phyloP scores from a whole-genome alignment of 37 sponge, comb jelly and placozoan genomes.

The Halisarca cf. caerulea region DNA sequence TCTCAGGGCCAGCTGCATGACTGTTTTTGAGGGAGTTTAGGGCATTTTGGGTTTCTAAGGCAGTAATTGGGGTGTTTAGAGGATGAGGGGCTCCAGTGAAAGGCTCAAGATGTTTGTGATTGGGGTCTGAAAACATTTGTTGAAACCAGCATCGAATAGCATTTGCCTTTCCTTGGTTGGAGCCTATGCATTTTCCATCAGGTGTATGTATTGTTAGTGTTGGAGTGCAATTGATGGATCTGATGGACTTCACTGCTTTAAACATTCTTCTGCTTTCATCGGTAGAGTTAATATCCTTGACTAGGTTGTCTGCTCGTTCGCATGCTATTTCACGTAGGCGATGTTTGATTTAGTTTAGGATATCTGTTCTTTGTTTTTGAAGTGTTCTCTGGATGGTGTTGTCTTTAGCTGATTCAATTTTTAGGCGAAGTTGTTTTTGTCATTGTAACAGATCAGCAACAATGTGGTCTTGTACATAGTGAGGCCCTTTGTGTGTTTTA shows the following conservation, averaged over 20 bases:
- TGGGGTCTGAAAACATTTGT: conserved; percentile 5
- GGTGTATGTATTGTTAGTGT: conserved; percentile 11
- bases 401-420: neutral
- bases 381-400: neutral
- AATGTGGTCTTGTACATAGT: neutral
- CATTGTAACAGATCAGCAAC: neutral
- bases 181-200: conserved; percentile 6
- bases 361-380: neutral
- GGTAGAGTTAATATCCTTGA: conserved; percentile 14
- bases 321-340: neutral
- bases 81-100: neutral
- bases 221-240: neutral
- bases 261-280: conserved; percentile 26
- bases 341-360: neutral
- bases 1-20: conserved; percentile 2
- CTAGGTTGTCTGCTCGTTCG: neutral
- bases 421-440: conserved; percentile 2
- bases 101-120: conserved; percentile 9
- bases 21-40: neutral
- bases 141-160: conserved; percentile 5
- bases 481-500: neutral
- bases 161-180: conserved; percentile 17
- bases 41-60: conserved; percentile 13
- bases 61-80: conserved; percentile 9
- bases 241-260: conserved; percentile 17